phyloP scores from a whole-genome alignment of 2,113 vertebrate genomes.

The Cephalopholis sonnerati region DNA sequence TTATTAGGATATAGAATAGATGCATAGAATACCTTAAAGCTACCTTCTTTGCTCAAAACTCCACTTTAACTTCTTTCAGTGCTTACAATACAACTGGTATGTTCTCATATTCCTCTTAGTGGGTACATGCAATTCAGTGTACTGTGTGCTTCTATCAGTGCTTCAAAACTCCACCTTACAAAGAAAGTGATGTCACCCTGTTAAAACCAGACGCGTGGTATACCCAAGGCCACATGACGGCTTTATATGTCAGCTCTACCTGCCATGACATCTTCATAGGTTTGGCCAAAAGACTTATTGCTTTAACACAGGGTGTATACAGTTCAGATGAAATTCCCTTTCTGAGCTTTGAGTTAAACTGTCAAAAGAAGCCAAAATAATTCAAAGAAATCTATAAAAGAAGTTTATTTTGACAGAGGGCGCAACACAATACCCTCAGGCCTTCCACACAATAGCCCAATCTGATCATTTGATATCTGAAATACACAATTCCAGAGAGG shows the following conservation, averaged over 20 bases:
- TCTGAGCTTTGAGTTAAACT: conserved; percentile 36
- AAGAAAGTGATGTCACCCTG: conserved; percentile 52
- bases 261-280: conserved; percentile 66
- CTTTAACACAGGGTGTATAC: conserved; percentile 49
- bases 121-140: neutral
- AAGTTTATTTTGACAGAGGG: conserved; percentile 67
- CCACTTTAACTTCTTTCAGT: too few relatives aligned
- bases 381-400: conserved; percentile 60
- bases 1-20: too few relatives aligned
- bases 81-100: too few relatives aligned
- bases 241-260: conserved; percentile 61
- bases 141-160: neutral
- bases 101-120: too few relatives aligned
- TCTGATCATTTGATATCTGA: conserved; percentile 66
- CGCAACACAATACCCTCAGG: conserved; percentile 46
- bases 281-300: conserved; percentile 46
- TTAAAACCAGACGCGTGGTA: conserved; percentile 49
- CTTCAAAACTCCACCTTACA: conserved; percentile 40
- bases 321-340: conserved; percentile 51
- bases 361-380: conserved; percentile 55
- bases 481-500: conserved; percentile 55
- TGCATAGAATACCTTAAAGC: too few relatives aligned
- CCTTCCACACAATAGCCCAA: conserved; percentile 53
- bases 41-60: too few relatives aligned
- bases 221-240: conserved; percentile 17